Evolutionary conservation across 2,888 invertebrate genomes (phyloP).

Genomic region (Rhorus exstirpatorius): DNA sequence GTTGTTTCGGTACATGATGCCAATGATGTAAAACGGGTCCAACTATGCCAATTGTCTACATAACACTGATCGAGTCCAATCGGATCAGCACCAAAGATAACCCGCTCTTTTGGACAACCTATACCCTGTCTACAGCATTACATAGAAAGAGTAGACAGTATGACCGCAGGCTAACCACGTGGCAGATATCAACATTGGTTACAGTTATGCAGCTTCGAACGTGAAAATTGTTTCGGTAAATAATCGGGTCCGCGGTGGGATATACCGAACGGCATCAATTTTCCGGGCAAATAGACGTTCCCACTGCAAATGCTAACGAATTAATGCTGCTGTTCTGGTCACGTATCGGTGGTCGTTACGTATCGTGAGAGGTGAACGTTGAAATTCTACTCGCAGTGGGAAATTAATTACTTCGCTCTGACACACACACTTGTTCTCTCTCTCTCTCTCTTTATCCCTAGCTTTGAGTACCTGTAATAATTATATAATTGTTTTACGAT

Average conservation of each 20-base stretch:
- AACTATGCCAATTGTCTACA: not conserved
- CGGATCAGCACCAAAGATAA: conserved; percentile 15
- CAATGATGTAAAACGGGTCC: not conserved
- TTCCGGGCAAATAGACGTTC: conserved; percentile 81
- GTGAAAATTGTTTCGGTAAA: conserved; percentile 82
- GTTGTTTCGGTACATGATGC: too few species aligned
- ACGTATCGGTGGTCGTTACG: conserved; percentile 66
- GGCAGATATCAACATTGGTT: conserved; percentile 68
- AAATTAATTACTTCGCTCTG: conserved; percentile 79
- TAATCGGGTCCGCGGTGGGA: conserved; percentile 74
- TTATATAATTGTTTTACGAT: conserved; percentile 84
- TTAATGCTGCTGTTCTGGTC: conserved; percentile 77
- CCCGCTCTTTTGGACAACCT: conserved; percentile 15
- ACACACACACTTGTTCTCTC: conserved; percentile 30
- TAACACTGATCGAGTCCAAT: not conserved
- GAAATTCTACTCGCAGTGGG: conserved; percentile 75
- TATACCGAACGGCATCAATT: conserved; percentile 77
- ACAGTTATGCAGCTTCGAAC: conserved; percentile 58
- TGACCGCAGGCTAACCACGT: conserved; percentile 62
- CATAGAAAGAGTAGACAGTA: conserved; percentile 26
- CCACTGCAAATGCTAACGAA: conserved; percentile 79
- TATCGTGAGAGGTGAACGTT: conserved; percentile 77
- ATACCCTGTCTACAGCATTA: not conserved
- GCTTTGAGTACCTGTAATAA: conserved; percentile 72
- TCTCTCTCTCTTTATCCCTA: conserved; percentile 18